These are phyloP conservation scores for Nanorana parkeri DNA, from an alignment of 2,113 vertebrate genomes.

Conservation along the genomic window DNA sequence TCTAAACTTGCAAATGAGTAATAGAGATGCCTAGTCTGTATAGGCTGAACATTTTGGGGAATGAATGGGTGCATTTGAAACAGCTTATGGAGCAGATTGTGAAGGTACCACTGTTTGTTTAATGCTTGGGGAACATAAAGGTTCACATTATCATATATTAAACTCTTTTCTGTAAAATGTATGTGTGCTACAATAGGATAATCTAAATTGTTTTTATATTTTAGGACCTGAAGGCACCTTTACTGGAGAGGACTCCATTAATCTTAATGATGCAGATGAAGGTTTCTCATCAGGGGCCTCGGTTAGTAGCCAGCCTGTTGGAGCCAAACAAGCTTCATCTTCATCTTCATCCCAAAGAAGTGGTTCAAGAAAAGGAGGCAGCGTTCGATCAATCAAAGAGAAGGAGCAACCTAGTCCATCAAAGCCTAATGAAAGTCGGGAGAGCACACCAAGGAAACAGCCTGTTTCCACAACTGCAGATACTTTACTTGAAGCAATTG, in stretches of 20 bases:
- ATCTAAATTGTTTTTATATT: conserved; percentile 61
- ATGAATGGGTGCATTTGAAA: no score
- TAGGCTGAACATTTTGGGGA: no score
- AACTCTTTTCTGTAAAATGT: background rate
- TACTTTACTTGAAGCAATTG: conserved; percentile 77
- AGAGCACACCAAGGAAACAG: conserved; percentile 74
- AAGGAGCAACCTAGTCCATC: conserved; percentile 69
- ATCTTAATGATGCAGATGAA: conserved; percentile 93
- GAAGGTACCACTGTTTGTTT: no score
- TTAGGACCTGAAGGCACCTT: conserved; percentile 87
- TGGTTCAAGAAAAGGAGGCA: conserved; percentile 88
- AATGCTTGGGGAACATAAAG: no score
- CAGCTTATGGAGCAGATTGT: no score
- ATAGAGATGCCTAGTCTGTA: no score
- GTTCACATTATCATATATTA: background rate
- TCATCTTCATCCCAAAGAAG: conserved; percentile 77
- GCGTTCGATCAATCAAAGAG: conserved; percentile 83
- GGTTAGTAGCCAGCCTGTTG: conserved; percentile 92
- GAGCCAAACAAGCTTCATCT: conserved; percentile 76
- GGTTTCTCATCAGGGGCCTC: conserved; percentile 97
- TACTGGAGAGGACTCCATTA: conserved; percentile 88
- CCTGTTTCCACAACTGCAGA: conserved; percentile 73
- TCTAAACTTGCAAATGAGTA: no score
- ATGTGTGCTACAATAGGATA: background rate
- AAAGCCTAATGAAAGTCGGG: conserved; percentile 73